Percentiles rank a stretch among this genome's conserved stretches.
phyloP scores from a whole-genome alignment of 1,140 invertebrate species.

The Aethina tumida region DNA sequence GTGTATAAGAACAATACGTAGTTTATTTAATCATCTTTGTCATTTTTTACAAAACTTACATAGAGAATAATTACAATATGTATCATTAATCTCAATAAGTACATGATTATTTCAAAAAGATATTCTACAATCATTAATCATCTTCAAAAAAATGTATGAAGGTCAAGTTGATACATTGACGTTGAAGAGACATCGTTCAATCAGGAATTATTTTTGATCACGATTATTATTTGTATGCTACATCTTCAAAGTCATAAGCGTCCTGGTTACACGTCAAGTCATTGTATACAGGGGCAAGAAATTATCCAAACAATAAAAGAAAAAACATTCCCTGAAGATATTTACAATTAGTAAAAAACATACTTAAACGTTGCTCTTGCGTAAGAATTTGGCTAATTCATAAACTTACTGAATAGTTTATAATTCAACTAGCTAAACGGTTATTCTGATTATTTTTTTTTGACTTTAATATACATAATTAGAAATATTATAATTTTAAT shows the following conservation, averaged over 20 bases:
- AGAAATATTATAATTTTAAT: too few species aligned
- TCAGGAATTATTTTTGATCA: constrained; percentile 7
- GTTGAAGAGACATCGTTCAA: constrained; percentile 1
- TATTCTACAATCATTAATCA: constrained; percentile 15
- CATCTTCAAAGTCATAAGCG: background rate
- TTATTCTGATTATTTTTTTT: too few species aligned
- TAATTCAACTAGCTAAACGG: too few species aligned
- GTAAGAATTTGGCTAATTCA: too few species aligned
- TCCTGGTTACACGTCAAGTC: background rate
- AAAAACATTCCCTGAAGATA: too few species aligned
- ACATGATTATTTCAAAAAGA: constrained; percentile 17
- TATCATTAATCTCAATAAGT: constrained; percentile 16
- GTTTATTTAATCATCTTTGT: too few species aligned
- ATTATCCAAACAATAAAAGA: constrained; percentile 3
- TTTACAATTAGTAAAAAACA: too few species aligned
- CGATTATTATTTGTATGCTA: constrained; percentile 1
- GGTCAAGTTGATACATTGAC: constrained; percentile 9
- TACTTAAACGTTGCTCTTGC: too few species aligned
- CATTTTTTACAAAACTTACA: too few species aligned
- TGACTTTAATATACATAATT: too few species aligned
- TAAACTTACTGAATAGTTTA: too few species aligned
- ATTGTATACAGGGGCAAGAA: background rate
- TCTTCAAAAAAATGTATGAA: constrained; percentile 12
- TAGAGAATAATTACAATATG: constrained; percentile 5
- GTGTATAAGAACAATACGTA: too few species aligned